These are phyloP conservation scores for Cyphomyrmex costatus DNA, from an alignment of 1,140 invertebrate genomes.

Conservation along the genomic window DNA sequence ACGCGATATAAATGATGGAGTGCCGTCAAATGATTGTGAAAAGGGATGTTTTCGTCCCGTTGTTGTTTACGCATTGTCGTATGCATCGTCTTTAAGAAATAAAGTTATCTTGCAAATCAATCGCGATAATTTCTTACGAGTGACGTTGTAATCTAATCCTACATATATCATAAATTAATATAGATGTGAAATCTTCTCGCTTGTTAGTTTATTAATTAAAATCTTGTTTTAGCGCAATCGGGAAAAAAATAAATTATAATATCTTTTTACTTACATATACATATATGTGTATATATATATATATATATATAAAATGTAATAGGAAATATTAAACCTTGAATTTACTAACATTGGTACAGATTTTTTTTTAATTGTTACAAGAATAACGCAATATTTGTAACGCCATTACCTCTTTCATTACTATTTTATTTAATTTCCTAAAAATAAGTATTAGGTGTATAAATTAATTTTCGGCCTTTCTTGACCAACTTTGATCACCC, in stretches of 20 bases:
- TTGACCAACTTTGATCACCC: too few relatives aligned
- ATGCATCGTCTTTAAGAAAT: slow-evolving; percentile 1
- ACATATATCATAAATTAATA: slow-evolving; percentile 6
- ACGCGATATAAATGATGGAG: slow-evolving; percentile 29
- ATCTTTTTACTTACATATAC: too few relatives aligned
- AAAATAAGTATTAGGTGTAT: too few relatives aligned
- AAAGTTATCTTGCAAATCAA: slow-evolving; percentile 6
- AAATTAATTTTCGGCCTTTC: too few relatives aligned
- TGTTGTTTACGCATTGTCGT: background rate
- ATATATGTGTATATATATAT: too few relatives aligned
- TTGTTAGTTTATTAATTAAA: background rate
- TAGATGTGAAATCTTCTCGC: background rate
- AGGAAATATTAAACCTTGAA: background rate
- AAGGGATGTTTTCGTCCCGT: background rate
- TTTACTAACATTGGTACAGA: background rate
- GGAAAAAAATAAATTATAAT: background rate
- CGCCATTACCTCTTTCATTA: too few relatives aligned
- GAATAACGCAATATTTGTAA: too few relatives aligned
- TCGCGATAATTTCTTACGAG: slow-evolving; percentile 37
- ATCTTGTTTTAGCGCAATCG: background rate
- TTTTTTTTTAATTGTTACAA: background rate
- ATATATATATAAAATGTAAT: too few relatives aligned
- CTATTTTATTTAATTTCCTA: too few relatives aligned
- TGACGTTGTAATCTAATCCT: background rate
- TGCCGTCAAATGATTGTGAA: background rate